Evolutionary conservation across 2,888 invertebrate genomes (phyloP), one percentile per base, ranked within the genome.

Genomic region (Heliconius aoede): DNA sequence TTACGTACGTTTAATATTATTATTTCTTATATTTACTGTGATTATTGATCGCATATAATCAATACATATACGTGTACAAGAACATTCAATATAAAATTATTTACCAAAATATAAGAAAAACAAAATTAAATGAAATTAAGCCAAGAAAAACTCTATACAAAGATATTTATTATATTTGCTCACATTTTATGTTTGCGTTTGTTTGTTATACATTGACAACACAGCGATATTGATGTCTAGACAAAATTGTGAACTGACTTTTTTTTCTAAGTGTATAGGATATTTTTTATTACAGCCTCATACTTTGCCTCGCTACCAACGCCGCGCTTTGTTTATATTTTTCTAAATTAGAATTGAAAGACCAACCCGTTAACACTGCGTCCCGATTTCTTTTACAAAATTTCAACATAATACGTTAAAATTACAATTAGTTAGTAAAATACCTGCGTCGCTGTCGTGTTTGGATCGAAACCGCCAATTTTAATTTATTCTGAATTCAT

Each of bases 401-500:
- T 28, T 28, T 5, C 5, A 7, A 7, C 18, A 28, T 18, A 8
- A 28, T 61, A 8, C 18, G 24, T 24, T 24, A 24, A 24, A 40
- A 65, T 65, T 24, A 24, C 24, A 24, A 7, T 13, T 5, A n/a
- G 24, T 65, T n/a, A 36, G 36, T 65, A 15, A 15, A 65, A 65
- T 65, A 65, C 24, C 24, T 24, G 24, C 36, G 24, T 24, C 24
- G 18, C 36, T 36, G 36, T 65, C 36, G 24, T 24, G 36, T 36
- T 24, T 24, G 65, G 36, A 36, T 55, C 24, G 32, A 36, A 68
- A 46, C 46, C 32, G 64, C 46, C 69, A 51, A 71, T 72, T 74
- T 74, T 61, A 74, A 77, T 77, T 67, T 60, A 46, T 60, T 40
- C 24, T 11, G 68, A 61, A 72, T 78, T 61, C 77, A 51, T 67